A percentile compares a stretch with the other conserved stretches of the same genome.
Conservation (phyloP, 2,797 vertebrate genomes). For the Dromococcyx pavoninus region DNA sequence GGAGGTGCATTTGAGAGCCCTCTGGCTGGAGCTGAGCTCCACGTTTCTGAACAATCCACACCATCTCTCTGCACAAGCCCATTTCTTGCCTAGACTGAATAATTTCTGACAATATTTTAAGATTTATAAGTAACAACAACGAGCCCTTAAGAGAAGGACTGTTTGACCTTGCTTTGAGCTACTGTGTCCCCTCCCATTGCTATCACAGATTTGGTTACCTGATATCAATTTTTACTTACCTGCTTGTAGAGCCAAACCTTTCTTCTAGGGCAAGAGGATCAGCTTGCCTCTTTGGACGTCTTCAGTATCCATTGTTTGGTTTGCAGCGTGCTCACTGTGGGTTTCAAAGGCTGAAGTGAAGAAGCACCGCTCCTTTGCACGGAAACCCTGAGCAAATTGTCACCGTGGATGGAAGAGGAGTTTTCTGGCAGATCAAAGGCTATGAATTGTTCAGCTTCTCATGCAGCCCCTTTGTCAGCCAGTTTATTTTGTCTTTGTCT, state of each 20-base stretch:
- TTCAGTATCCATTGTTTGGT: not conserved
- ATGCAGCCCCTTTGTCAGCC: not conserved
- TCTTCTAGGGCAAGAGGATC: not conserved
- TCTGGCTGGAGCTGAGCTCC: not conserved
- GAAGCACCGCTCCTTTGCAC: not conserved
- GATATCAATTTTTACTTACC: not conserved
- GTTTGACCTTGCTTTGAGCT: not conserved
- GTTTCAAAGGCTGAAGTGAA: not conserved
- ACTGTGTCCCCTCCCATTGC: not conserved
- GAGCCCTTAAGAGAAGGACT: not conserved
- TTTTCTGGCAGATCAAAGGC: not conserved
- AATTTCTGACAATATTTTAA: not conserved
- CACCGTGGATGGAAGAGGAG: not conserved
- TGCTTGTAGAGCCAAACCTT: not conserved
- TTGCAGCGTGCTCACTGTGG: not conserved
- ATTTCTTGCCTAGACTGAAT: not conserved
- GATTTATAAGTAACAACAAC: not conserved
- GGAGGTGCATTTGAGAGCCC: not conserved
- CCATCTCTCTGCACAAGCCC: not conserved
- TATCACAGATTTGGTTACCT: not conserved
- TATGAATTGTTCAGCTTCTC: not conserved
- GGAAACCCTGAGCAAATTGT: not conserved
- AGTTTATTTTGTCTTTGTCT: slow-evolving; percentile 50
- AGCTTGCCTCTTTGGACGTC: not conserved
- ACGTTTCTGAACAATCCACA: not conserved